These are phyloP conservation scores for Falcunculus frontatus DNA, from an alignment of 2,113 vertebrate species.

Conservation along the genomic window DNA sequence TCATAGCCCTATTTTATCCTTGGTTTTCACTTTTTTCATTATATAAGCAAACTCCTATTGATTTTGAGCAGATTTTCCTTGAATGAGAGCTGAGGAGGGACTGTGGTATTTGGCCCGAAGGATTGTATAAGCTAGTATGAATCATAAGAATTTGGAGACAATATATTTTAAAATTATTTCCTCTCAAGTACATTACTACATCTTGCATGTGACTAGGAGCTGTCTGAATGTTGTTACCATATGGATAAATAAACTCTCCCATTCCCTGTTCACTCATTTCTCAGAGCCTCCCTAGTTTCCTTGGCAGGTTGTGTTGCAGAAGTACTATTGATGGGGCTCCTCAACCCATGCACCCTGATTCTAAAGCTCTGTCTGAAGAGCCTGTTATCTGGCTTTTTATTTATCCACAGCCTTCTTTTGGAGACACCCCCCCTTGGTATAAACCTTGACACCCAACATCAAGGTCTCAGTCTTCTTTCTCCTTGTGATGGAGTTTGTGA, in stretches of 20 bases:
- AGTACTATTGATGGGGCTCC: slow-evolving; percentile 31
- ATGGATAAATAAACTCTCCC: slow-evolving; percentile 29
- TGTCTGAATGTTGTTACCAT: background rate
- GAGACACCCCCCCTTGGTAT: slow-evolving; percentile 3
- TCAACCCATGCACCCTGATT: background rate
- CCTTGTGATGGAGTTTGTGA: slow-evolving; percentile 51
- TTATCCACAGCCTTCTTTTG: slow-evolving; percentile 43
- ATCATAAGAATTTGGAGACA: slow-evolving; percentile 17
- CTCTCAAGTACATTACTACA: background rate
- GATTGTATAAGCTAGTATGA: slow-evolving; percentile 9
- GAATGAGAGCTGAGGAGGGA: slow-evolving; percentile 39
- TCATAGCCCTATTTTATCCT: slow-evolving; percentile 2
- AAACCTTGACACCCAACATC: slow-evolving; percentile 58
- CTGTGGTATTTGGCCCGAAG: background rate
- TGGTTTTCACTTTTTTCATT: background rate
- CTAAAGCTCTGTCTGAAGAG: background rate
- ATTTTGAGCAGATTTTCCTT: slow-evolving; percentile 11
- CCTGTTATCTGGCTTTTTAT: slow-evolving; percentile 16
- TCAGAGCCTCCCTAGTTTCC: slow-evolving; percentile 27
- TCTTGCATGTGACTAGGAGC: background rate
- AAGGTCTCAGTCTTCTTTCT: slow-evolving; percentile 43
- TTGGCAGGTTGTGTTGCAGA: slow-evolving; percentile 25
- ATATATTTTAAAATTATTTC: slow-evolving; percentile 39
- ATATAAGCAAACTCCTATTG: slow-evolving; percentile 25
- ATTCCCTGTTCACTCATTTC: background rate